Evolutionary conservation across 2,888 invertebrate species (phyloP).

Genomic region (Eilema caniola): DNA sequence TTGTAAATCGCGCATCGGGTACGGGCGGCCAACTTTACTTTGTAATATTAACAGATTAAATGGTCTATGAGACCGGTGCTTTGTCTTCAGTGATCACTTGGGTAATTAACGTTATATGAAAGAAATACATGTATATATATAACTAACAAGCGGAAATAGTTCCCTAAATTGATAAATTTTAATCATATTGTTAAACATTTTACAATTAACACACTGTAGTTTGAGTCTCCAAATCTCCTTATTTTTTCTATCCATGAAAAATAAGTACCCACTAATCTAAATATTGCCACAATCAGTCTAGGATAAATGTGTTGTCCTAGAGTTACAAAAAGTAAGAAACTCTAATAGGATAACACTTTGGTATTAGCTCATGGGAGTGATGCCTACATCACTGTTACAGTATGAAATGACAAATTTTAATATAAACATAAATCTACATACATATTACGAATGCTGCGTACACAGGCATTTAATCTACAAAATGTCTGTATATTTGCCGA

Average conservation of each 20-base stretch:
- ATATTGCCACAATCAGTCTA: neutral
- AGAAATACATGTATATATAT: neutral
- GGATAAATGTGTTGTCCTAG: too few species aligned
- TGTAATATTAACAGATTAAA: constrained; percentile 51
- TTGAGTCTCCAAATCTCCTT: too few species aligned
- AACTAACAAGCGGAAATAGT: too few species aligned
- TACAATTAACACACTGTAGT: too few species aligned
- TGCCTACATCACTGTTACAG: neutral
- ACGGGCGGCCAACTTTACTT: constrained; percentile 28
- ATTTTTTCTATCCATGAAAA: too few species aligned
- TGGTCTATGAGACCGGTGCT: constrained; percentile 25
- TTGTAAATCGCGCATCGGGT: constrained; percentile 49
- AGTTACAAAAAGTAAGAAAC: too few species aligned
- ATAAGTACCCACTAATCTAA: too few species aligned
- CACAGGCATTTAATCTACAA: constrained; percentile 65
- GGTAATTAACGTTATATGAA: neutral
- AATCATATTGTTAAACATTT: too few species aligned
- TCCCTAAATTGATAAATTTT: too few species aligned
- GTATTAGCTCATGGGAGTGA: neutral
- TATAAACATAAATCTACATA: constrained; percentile 32
- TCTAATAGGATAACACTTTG: neutral
- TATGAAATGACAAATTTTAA: constrained; percentile 19
- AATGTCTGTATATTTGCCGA: constrained; percentile 67
- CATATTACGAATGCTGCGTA: constrained; percentile 19
- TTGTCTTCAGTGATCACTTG: constrained; percentile 23